Conservation (phyloP, 1,140 invertebrate species). For the Mactra quadrangularis region DNA sequence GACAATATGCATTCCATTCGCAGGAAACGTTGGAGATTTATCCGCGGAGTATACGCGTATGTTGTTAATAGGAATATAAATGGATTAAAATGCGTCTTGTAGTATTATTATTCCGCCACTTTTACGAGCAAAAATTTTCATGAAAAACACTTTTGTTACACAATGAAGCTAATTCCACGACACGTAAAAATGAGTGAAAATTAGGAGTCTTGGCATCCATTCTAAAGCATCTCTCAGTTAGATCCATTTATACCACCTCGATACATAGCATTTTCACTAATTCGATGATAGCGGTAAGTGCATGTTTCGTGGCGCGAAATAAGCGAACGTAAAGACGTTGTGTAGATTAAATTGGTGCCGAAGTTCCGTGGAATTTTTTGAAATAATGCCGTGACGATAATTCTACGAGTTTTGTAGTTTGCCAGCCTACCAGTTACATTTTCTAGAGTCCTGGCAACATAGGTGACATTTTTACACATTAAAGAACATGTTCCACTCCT, state of each 20-base stretch:
- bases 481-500: conserved; percentile 41
- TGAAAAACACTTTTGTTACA: not conserved
- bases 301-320: conserved; percentile 35
- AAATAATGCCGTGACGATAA: conserved; percentile 48
- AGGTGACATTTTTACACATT: conserved; percentile 63
- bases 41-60: too few species aligned
- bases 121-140: conserved; percentile 33
- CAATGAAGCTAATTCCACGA: conserved; percentile 43
- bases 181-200: conserved; percentile 55
- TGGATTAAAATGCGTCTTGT: conserved; percentile 13
- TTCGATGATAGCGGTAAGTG: conserved; percentile 45
- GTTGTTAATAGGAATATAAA: not conserved
- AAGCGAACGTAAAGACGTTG: conserved; percentile 37
- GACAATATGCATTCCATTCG: too few species aligned
- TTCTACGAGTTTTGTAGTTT: conserved; percentile 25
- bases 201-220: conserved; percentile 30
- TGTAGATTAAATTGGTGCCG: conserved; percentile 55
- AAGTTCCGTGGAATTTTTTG: conserved; percentile 42
- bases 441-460: conserved; percentile 41
- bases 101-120: not conserved
- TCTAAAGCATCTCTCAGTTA: not conserved
- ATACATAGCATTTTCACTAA: conserved; percentile 54
- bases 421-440: conserved; percentile 42
- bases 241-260: not conserved
- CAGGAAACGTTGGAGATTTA: too few species aligned